Conservation (phyloP, 1,140 invertebrate species). For the Psix sp. region DNA sequence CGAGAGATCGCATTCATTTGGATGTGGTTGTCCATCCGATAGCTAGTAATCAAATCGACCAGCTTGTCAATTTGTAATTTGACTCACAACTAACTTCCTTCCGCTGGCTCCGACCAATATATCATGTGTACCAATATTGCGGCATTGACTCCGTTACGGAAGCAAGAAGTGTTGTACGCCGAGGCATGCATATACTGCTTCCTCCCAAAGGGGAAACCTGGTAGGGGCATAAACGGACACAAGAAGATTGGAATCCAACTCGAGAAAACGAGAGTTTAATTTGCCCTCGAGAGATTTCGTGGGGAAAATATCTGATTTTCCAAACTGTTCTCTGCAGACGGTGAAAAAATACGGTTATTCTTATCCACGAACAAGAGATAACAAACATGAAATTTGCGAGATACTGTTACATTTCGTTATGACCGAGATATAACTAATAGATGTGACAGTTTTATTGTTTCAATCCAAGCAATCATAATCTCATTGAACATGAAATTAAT, state of each 20-base stretch:
- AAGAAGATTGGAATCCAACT: conserved; percentile 61
- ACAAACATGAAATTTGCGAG: conserved; percentile 53
- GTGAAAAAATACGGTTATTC: conserved; percentile 60
- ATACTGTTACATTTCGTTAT: conserved; percentile 43
- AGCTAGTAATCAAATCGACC: conserved; percentile 47
- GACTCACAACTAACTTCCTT: conserved; percentile 52
- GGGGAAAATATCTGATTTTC: conserved; percentile 60
- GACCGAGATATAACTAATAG: conserved; percentile 48
- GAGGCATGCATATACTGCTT: conserved; percentile 40
- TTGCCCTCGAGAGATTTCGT: conserved; percentile 61
- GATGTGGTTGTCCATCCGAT: conserved; percentile 28
- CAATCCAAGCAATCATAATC: conserved; percentile 54
- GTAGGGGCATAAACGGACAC: conserved; percentile 51
- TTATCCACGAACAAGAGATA: conserved; percentile 52
- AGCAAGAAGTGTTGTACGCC: conserved; percentile 32
- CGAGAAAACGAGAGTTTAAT: conserved; percentile 63
- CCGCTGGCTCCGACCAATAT: conserved; percentile 34
- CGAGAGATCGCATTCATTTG: conserved; percentile 41
- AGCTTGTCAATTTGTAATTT: conserved; percentile 46
- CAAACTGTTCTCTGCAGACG: conserved; percentile 59
- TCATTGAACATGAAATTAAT: conserved; percentile 41
- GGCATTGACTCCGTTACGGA: conserved; percentile 42
- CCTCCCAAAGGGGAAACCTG: conserved; percentile 25
- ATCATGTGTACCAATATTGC: conserved; percentile 50
- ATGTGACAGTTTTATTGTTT: conserved; percentile 52